Conservation (phyloP, 2,113 vertebrate species). For the Labrus mixtus region DNA sequence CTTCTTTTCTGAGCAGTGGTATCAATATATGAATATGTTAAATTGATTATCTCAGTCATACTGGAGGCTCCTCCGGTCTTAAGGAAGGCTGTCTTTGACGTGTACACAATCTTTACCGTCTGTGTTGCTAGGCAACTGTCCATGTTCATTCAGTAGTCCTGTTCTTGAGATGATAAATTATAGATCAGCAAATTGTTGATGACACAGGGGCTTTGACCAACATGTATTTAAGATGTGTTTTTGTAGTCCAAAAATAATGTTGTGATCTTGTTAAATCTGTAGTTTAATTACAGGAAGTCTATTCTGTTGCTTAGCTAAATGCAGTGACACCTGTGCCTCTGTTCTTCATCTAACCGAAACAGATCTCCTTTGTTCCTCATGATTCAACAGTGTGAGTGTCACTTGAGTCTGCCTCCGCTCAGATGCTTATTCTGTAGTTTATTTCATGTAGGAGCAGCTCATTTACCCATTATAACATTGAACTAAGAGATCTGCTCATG, state of each 20-base stretch:
- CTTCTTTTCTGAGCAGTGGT: slow-evolving; percentile 50
- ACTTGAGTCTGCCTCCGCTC: slow-evolving; percentile 25
- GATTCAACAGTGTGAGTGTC: slow-evolving; percentile 44
- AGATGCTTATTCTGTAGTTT: slow-evolving; percentile 40
- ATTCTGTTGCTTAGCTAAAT: neutral
- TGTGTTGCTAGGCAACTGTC: slow-evolving; percentile 73
- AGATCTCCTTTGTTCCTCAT: slow-evolving; percentile 19
- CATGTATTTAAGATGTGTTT: slow-evolving; percentile 2
- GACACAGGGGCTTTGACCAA: slow-evolving; percentile 28
- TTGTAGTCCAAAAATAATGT: neutral
- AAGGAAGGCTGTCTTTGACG: slow-evolving; percentile 44
- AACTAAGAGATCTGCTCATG: neutral
- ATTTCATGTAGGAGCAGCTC: slow-evolving; percentile 34
- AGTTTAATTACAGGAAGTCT: neutral
- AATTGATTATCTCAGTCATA: slow-evolving; percentile 40
- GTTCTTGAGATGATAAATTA: slow-evolving; percentile 60
- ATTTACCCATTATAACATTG: slow-evolving; percentile 13
- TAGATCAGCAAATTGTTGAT: slow-evolving; percentile 53
- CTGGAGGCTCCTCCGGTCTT: slow-evolving; percentile 30
- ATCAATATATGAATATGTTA: slow-evolving; percentile 60
- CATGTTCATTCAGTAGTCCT: slow-evolving; percentile 53
- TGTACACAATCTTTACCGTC: slow-evolving; percentile 46
- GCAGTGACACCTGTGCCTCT: slow-evolving; percentile 20
- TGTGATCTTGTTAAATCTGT: neutral
- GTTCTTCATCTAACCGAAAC: neutral